Evolutionary conservation across 1,140 invertebrate species (phyloP).

Genomic region (Cotesia vestalis): DNA sequence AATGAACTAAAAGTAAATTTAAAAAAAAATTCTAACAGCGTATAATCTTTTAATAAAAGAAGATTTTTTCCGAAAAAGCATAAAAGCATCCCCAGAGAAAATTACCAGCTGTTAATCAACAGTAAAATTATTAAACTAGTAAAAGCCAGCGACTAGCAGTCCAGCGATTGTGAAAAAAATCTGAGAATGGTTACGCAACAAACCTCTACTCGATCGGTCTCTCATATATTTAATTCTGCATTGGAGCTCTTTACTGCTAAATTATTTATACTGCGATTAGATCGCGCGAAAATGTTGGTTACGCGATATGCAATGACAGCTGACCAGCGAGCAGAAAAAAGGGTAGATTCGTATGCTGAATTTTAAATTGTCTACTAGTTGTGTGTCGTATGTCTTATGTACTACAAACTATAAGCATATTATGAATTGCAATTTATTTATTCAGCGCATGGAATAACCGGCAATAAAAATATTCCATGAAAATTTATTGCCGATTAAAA

Average conservation of each 20-base stretch:
- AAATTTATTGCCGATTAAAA: too few species aligned
- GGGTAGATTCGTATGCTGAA: neutral
- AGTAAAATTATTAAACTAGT: too few species aligned
- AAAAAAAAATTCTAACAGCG: too few species aligned
- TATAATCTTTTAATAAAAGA: too few species aligned
- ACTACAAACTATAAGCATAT: neutral
- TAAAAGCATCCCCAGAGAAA: too few species aligned
- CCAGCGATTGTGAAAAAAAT: neutral
- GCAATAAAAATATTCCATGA: too few species aligned
- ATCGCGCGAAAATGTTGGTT: slow-evolving; percentile 14
- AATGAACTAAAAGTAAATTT: too few species aligned
- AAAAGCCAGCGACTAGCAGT: too few species aligned
- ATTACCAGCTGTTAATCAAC: too few species aligned
- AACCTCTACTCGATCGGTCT: neutral
- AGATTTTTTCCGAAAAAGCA: too few species aligned
- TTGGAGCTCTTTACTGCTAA: neutral
- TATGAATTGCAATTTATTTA: neutral
- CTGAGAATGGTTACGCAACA: slow-evolving; percentile 2
- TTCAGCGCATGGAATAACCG: too few species aligned
- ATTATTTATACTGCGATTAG: slow-evolving; percentile 14
- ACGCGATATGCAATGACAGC: slow-evolving; percentile 11
- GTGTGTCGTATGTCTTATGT: too few species aligned
- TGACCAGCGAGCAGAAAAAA: neutral
- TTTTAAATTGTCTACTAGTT: slow-evolving; percentile 10
- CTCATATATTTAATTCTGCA: neutral